These are phyloP conservation scores for Orgyia antiqua DNA, from an alignment of 2,888 invertebrate species.

Conservation along the genomic window DNA sequence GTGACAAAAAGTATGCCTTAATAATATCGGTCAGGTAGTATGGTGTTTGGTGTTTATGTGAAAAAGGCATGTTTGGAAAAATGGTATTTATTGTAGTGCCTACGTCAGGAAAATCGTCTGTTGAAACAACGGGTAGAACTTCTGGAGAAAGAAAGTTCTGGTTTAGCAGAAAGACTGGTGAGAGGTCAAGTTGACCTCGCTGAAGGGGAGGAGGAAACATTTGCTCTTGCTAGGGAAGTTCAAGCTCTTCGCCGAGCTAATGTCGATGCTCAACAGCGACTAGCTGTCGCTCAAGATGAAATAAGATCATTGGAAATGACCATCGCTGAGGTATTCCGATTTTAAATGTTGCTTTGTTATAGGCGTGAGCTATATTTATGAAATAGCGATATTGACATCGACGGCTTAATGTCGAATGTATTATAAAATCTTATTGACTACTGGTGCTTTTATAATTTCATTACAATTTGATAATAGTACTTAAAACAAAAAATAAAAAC, in stretches of 20 bases:
- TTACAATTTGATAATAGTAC: neutral
- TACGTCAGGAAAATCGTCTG: constrained; percentile 96
- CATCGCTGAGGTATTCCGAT: constrained; percentile 66
- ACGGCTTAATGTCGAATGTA: too few relatives aligned
- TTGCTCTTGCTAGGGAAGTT: constrained; percentile 90
- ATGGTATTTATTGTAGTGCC: constrained; percentile 49
- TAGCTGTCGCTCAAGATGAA: constrained; percentile 94
- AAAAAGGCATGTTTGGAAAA: constrained; percentile 24
- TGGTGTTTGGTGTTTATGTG: constrained; percentile 5
- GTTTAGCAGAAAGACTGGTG: constrained; percentile 94
- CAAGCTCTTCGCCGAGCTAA: constrained; percentile 92
- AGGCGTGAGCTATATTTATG: neutral
- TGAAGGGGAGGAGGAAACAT: constrained; percentile 95
- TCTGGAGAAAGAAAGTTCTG: constrained; percentile 95
- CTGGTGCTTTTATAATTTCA: neutral
- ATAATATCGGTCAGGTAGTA: neutral
- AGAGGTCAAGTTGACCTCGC: constrained; percentile 96
- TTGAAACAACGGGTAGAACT: constrained; percentile 97
- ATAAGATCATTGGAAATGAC: constrained; percentile 89
- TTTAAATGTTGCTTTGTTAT: neutral
- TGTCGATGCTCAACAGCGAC: constrained; percentile 90
- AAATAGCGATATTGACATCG: too few relatives aligned
- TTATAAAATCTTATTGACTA: neutral
- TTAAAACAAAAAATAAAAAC: too few relatives aligned
- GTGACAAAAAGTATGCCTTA: neutral